These are phyloP conservation scores for Bubalus kerabau DNA, from an alignment of 2,113 vertebrate genomes.

Conservation along the genomic window DNA sequence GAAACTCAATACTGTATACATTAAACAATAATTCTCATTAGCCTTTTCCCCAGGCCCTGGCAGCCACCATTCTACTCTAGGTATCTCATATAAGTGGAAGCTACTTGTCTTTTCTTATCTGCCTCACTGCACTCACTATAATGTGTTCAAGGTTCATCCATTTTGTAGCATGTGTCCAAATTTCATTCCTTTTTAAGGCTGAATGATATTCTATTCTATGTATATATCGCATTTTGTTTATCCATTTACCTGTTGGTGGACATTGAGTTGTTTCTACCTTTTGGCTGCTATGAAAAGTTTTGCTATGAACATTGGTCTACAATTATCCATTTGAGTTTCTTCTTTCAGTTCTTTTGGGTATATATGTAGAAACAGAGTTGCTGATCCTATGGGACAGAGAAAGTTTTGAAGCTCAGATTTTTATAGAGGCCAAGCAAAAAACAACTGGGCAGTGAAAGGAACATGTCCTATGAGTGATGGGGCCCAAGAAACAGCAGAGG, in stretches of 20 bases:
- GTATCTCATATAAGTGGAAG: neutral
- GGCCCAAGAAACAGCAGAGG: neutral
- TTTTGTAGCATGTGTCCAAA: neutral
- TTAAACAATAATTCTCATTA: neutral
- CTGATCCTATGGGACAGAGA: neutral
- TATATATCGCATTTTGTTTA: neutral
- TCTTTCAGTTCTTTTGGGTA: neutral
- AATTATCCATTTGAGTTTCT: neutral
- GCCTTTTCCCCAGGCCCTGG: neutral
- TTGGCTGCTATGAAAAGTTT: neutral
- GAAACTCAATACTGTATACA: neutral
- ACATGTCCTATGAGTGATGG: neutral
- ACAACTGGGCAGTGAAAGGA: neutral
- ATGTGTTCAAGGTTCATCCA: neutral
- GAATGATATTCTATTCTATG: neutral
- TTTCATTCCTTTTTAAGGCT: neutral
- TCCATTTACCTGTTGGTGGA: neutral
- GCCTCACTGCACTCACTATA: neutral
- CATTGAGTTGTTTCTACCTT: neutral
- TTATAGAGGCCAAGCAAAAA: neutral
- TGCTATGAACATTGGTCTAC: neutral
- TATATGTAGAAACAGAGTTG: neutral
- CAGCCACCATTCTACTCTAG: neutral
- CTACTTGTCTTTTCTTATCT: neutral
- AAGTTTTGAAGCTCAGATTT: neutral